A percentile compares a stretch with the other conserved stretches of the same genome.
Evolutionary conservation across 2,113 vertebrate genomes (phyloP).

Genomic region (Triplophysa siluroides): DNA sequence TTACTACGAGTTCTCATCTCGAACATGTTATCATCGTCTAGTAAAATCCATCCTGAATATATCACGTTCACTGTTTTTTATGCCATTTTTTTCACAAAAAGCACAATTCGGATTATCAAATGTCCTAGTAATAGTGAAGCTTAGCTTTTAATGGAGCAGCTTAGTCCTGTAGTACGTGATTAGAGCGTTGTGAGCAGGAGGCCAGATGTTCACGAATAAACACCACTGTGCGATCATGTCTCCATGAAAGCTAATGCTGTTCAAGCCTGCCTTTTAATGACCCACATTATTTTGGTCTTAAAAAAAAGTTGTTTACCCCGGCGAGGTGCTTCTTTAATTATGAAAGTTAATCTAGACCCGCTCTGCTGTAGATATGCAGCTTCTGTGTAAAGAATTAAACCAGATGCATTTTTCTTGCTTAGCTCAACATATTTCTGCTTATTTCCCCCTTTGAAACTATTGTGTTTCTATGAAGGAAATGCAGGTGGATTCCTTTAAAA

Average conservation of each 20-base stretch:
- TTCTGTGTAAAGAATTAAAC: neutral
- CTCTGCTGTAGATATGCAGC: neutral
- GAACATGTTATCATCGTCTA: neutral
- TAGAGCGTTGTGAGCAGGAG: constrained; percentile 70
- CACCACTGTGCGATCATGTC: constrained; percentile 45
- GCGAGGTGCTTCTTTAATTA: constrained; percentile 13
- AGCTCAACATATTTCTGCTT: neutral
- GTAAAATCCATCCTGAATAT: neutral
- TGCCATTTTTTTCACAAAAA: constrained; percentile 58
- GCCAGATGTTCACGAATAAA: constrained; percentile 76
- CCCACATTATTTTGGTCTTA: constrained; percentile 37
- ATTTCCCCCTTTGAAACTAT: constrained; percentile 25
- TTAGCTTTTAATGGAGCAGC: constrained; percentile 79
- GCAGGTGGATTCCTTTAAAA: neutral
- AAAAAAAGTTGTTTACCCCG: constrained; percentile 5
- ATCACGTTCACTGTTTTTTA: constrained; percentile 51
- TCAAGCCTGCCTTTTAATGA: constrained; percentile 53
- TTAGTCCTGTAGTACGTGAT: constrained; percentile 75
- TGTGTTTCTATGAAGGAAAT: constrained; percentile 15
- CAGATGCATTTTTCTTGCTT: neutral
- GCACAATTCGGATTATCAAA: constrained; percentile 76
- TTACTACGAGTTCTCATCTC: neutral
- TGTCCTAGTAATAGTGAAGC: constrained; percentile 74
- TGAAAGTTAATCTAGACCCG: constrained; percentile 4
- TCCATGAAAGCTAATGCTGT: constrained; percentile 37